These are phyloP conservation scores for Aptenodytes forsteri DNA, from an alignment of 2,113 vertebrate species.

Conservation along the genomic window DNA sequence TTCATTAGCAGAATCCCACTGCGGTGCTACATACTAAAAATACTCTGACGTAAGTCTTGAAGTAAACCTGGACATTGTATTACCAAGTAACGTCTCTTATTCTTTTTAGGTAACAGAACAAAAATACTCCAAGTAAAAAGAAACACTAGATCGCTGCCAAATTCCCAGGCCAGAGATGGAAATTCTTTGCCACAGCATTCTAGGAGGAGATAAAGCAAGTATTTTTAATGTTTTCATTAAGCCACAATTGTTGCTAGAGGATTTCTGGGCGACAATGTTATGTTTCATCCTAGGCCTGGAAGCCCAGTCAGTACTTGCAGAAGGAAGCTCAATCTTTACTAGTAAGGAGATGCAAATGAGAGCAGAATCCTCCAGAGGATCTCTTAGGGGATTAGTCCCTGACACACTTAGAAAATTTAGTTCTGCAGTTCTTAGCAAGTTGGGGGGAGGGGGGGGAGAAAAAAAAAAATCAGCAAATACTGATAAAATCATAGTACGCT, in stretches of 20 bases:
- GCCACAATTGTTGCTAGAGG: neutral
- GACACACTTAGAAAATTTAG: neutral
- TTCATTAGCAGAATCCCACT: neutral
- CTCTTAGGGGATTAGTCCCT: neutral
- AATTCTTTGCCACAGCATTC: neutral
- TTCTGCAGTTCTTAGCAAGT: neutral
- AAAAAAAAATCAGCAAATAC: neutral
- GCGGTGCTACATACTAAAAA: neutral
- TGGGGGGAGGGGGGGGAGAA: too few species aligned
- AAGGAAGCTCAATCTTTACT: neutral
- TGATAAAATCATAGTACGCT: neutral
- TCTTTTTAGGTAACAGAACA: neutral
- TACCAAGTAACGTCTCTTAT: neutral
- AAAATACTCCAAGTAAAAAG: neutral
- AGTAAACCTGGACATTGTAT: neutral
- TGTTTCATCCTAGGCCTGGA: neutral
- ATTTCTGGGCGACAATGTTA: neutral
- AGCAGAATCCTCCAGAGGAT: neutral
- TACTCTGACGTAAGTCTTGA: neutral
- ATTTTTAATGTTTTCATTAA: neutral
- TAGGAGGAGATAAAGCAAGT: neutral
- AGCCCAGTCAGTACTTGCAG: neutral
- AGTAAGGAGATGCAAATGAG: neutral
- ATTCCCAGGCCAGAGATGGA: neutral
- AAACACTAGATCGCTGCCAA: neutral